Percentiles rank a stretch among this genome's conserved stretches.
Conservation (phyloP, 2,888 invertebrate genomes). For the Melangyna quadrimaculata region DNA sequence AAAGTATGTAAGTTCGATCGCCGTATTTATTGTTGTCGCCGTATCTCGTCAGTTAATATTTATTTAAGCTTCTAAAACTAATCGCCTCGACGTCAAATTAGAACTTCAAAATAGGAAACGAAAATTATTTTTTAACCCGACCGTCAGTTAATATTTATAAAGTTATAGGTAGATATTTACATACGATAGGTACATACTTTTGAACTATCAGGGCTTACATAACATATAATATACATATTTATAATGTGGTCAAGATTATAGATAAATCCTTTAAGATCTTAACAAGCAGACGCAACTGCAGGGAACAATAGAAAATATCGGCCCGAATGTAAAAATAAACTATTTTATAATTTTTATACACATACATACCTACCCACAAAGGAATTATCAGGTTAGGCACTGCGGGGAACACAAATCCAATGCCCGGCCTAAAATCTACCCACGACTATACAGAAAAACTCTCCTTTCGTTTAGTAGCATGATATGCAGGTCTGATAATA, state of each 20-base stretch:
- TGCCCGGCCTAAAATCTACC: conserved; percentile 39
- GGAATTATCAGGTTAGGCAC: background rate
- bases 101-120: conserved; percentile 23
- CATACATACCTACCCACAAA: conserved; percentile 12
- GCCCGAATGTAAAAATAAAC: conserved; percentile 29
- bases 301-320: conserved; percentile 12
- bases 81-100: background rate
- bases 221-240: no score
- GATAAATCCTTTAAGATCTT: conserved; percentile 46
- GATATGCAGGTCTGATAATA: conserved; percentile 67
- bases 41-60: conserved; percentile 54
- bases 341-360: conserved; percentile 2
- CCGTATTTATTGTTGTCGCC: background rate
- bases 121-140: background rate
- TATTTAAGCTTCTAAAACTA: conserved; percentile 63
- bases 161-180: background rate
- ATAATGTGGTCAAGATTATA: conserved; percentile 3
- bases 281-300: conserved; percentile 30
- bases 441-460: conserved; percentile 43
- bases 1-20: conserved; percentile 31
- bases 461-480: conserved; percentile 65
- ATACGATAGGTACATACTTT: background rate
- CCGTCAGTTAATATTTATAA: background rate
- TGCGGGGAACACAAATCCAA: conserved; percentile 37
- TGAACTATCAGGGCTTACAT: no score